phyloP scores from a whole-genome alignment of 2,113 vertebrate species.

The Solenodon paradoxus region DNA sequence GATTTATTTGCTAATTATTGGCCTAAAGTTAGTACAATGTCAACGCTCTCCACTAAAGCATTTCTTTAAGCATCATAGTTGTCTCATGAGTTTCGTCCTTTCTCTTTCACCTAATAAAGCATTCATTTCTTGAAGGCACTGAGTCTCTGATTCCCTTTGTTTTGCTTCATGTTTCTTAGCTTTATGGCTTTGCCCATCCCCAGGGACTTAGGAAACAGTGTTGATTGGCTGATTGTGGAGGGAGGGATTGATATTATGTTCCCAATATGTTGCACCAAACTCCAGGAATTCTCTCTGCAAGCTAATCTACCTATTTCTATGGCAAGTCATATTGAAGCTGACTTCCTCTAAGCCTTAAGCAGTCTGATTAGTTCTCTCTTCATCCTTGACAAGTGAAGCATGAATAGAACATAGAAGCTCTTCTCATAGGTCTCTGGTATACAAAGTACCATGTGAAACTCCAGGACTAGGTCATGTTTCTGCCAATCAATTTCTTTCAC shows the following conservation, averaged over 20 bases:
- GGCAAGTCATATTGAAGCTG: background rate
- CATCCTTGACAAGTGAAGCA: background rate
- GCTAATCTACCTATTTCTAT: background rate
- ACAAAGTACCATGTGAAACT: background rate
- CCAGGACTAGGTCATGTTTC: background rate
- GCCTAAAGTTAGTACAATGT: background rate
- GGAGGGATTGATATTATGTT: background rate
- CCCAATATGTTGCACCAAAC: background rate
- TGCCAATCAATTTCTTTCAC: background rate
- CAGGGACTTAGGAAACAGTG: background rate
- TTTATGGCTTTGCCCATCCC: background rate
- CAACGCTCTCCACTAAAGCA: background rate
- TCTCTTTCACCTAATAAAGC: background rate
- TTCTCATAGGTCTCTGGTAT: background rate
- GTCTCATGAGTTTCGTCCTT: background rate
- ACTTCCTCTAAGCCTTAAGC: background rate
- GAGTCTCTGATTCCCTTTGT: background rate
- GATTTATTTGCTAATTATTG: slow-evolving; percentile 12
- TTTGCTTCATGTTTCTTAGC: background rate
- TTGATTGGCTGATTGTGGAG: background rate
- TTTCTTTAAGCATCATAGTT: background rate
- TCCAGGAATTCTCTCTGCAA: background rate
- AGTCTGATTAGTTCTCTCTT: background rate
- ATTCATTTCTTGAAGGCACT: background rate
- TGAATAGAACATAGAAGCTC: background rate